Percentiles rank a stretch among this genome's conserved stretches.
These are phyloP conservation scores for Chionoecetes opilio DNA, from an alignment of 1,140 invertebrate species.

Conservation along the genomic window DNA sequence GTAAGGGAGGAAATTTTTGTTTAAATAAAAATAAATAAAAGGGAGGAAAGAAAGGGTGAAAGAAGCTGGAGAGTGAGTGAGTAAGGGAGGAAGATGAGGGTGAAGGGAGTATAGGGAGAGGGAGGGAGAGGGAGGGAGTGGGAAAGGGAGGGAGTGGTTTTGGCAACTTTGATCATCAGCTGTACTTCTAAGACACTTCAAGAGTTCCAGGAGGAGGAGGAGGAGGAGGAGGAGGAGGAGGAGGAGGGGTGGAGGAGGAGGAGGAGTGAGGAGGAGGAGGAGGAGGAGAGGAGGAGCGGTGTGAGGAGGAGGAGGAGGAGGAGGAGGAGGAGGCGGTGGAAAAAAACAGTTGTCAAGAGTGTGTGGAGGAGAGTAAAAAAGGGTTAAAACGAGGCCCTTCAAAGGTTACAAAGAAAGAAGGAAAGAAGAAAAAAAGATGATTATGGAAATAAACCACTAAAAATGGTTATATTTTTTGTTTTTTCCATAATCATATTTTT, in stretches of 20 bases:
- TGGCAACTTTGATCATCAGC: conserved; percentile 17
- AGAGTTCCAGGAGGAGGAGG: neutral
- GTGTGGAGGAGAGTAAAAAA: neutral
- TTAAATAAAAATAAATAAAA: too few species aligned
- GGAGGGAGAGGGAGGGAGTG: too few species aligned
- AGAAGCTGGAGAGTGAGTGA: too few species aligned
- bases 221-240: conserved; percentile 15
- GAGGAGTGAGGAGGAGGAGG: conserved; percentile 11
- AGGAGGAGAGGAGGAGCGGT: neutral
- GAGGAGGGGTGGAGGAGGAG: conserved; percentile 18
- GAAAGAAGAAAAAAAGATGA: too few species aligned
- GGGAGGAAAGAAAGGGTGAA: too few species aligned
- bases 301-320: conserved; percentile 14
- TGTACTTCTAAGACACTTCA: neutral
- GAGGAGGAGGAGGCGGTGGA: conserved; percentile 11
- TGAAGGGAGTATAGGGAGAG: neutral
- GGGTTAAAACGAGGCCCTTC: neutral
- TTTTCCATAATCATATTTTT: too few species aligned
- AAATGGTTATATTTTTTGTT: too few species aligned
- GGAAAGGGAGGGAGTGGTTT: neutral
- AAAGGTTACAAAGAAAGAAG: neutral
- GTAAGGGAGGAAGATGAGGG: neutral
- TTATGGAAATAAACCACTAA: too few species aligned
- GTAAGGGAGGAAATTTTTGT: too few species aligned
- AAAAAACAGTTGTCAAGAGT: neutral